These are phyloP conservation scores for Acestrorhynchus altus DNA, from an alignment of 2,797 vertebrate species.

Conservation along the genomic window DNA sequence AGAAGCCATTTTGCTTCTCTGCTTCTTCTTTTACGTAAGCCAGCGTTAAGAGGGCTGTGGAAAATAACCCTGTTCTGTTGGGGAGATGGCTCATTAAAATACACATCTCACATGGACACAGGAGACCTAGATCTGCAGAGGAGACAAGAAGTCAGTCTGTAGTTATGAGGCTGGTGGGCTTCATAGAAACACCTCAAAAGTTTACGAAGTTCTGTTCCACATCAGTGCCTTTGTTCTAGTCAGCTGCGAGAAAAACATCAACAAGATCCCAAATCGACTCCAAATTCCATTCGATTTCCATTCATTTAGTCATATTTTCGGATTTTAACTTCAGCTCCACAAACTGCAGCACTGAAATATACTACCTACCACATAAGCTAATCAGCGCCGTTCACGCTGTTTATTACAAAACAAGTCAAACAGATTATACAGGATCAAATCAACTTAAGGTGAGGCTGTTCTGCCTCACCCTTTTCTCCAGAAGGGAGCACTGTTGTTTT, in stretches of 20 bases:
- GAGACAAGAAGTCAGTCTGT: constrained; percentile 14
- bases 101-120: constrained; percentile 14
- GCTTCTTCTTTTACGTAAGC: background rate
- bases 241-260: background rate
- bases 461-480: too few relatives aligned
- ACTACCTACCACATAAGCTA: too few relatives aligned
- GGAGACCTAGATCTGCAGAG: constrained; percentile 22
- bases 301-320: too few relatives aligned
- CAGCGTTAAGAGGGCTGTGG: background rate
- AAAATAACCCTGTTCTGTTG: constrained; percentile 20
- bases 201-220: background rate
- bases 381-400: too few relatives aligned
- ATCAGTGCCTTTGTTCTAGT: background rate
- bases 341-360: too few relatives aligned
- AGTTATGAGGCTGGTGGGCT: background rate
- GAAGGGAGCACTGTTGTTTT: too few relatives aligned
- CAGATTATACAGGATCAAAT: too few relatives aligned
- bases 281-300: too few relatives aligned
- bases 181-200: background rate
- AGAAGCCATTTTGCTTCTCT: constrained; percentile 6
- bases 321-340: too few relatives aligned
- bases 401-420: too few relatives aligned
- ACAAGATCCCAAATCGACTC: too few relatives aligned
- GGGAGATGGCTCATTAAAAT: constrained; percentile 22
- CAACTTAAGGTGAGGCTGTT: too few relatives aligned